phyloP scores from a whole-genome alignment of 2,113 vertebrate genomes.

The Apodemus speciosus region DNA sequence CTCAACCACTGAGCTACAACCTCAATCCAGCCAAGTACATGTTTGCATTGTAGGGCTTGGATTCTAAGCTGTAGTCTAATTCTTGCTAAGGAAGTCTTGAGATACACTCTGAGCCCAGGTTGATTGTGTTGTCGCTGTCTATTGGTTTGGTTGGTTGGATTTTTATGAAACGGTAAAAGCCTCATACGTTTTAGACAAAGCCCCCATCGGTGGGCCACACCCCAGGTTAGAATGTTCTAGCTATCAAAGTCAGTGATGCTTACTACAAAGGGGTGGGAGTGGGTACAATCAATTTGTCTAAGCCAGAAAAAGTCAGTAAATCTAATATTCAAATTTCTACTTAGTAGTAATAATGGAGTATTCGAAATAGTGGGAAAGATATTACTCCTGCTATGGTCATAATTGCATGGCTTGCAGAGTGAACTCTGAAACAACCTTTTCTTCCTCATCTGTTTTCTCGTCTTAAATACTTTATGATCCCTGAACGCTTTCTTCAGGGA shows the following conservation, averaged over 20 bases:
- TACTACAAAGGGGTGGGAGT: background rate
- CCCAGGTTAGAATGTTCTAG: background rate
- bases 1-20: background rate
- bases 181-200: background rate
- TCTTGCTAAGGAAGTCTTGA: background rate
- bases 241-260: no score
- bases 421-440: background rate
- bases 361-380: background rate
- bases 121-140: background rate
- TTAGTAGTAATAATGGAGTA: background rate
- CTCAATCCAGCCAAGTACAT: background rate
- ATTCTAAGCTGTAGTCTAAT: background rate
- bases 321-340: background rate
- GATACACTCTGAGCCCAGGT: background rate
- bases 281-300: background rate
- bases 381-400: background rate
- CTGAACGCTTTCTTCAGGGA: background rate
- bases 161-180: background rate
- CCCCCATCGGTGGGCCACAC: no score
- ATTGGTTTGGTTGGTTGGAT: background rate
- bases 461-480: background rate
- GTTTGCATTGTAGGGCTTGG: background rate
- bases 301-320: background rate
- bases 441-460: background rate
- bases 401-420: background rate